A percentile compares a stretch with the other conserved stretches of the same genome.
Evolutionary conservation across 1,140 invertebrate genomes (phyloP).

Genomic region (Ips typographus): DNA sequence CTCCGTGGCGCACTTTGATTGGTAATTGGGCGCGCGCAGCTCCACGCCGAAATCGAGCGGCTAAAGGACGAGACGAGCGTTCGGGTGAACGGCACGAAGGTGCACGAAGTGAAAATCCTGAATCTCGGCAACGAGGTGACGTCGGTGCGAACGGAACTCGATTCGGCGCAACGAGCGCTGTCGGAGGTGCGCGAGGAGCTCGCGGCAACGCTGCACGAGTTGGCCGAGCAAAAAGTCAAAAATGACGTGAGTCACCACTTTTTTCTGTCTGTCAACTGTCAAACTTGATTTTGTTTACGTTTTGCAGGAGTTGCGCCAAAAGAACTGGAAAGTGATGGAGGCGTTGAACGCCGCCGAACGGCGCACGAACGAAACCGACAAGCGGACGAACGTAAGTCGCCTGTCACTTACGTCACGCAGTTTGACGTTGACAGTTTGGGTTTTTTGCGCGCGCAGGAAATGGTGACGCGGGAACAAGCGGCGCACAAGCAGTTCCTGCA

Average conservation of each 20-base stretch:
- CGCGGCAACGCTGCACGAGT: conserved; percentile 57
- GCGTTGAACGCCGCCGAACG: conserved; percentile 71
- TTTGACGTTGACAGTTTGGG: background rate
- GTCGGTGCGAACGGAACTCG: conserved; percentile 36
- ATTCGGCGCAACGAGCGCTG: conserved; percentile 26
- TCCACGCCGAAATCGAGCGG: conserved; percentile 41
- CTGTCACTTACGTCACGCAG: conserved; percentile 16
- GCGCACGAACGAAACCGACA: conserved; percentile 38
- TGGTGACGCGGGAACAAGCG: conserved; percentile 58
- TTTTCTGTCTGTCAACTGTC: conserved; percentile 17
- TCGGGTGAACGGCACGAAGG: conserved; percentile 43
- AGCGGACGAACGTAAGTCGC: conserved; percentile 40
- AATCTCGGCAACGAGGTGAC: conserved; percentile 47
- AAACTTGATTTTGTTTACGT: conserved; percentile 21
- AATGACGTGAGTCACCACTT: conserved; percentile 68
- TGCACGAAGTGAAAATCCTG: conserved; percentile 44
- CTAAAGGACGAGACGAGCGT: conserved; percentile 41
- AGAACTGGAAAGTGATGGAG: conserved; percentile 87
- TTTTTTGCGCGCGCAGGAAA: too few relatives aligned
- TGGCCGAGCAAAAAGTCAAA: conserved; percentile 69
- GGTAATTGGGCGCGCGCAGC: too few relatives aligned
- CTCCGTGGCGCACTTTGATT: too few relatives aligned
- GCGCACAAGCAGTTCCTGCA: conserved; percentile 60
- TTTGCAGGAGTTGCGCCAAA: conserved; percentile 74
- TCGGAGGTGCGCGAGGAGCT: conserved; percentile 43